Conservation (phyloP, 2,797 vertebrate genomes). For the Cryptoprocta ferox region DNA sequence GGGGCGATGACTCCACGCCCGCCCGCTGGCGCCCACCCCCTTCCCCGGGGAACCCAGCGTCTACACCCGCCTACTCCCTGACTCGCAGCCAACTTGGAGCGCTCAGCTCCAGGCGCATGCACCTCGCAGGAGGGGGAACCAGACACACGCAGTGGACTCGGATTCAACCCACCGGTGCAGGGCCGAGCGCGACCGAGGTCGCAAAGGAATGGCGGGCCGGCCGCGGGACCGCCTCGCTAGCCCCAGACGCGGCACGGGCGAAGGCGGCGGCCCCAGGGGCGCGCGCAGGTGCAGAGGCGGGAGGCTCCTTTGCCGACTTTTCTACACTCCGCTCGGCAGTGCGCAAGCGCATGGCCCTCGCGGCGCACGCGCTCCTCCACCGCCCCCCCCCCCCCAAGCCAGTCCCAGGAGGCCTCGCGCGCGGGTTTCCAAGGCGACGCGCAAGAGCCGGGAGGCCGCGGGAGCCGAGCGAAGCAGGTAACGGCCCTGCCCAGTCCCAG, state of each 20-base stretch:
- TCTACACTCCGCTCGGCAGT: accelerated
- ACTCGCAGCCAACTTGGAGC: background rate
- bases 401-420: conserved; percentile 30
- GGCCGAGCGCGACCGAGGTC: background rate
- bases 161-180: background rate
- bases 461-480: conserved; percentile 9
- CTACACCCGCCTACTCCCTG: background rate
- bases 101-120: background rate
- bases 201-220: background rate
- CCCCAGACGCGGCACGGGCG: too few species aligned
- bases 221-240: accelerated
- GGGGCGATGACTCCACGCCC: background rate
- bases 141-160: accelerated
- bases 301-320: accelerated
- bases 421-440: conserved; percentile 68
- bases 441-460: background rate
- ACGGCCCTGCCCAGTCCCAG: background rate
- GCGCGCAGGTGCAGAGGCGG: accelerated
- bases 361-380: too few species aligned
- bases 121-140: background rate
- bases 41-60: background rate
- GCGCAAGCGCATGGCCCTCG: background rate
- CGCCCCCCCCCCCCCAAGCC: accelerated
- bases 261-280: accelerated
- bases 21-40: background rate